Conservation (phyloP, 2,797 vertebrate genomes). For the Notoglanidium macrostoma region DNA sequence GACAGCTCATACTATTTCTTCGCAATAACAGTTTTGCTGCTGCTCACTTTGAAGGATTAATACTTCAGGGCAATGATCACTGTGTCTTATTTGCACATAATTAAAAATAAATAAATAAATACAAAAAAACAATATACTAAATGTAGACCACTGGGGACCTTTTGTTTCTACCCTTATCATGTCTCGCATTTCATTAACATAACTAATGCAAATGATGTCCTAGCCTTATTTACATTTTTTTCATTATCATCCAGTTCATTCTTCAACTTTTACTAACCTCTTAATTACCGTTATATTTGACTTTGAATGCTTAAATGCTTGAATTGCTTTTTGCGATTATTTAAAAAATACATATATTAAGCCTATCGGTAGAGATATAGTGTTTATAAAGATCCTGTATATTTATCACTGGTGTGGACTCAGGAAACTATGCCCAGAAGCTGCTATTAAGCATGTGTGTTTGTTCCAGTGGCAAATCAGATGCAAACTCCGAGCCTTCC, state of each 20-base stretch:
- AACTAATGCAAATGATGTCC: constrained; percentile 3
- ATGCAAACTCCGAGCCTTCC: constrained; percentile 73
- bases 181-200: neutral
- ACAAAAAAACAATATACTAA: neutral
- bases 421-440: neutral
- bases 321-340: neutral
- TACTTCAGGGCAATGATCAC: neutral
- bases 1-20: constrained; percentile 19
- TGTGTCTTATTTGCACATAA: neutral
- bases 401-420: neutral
- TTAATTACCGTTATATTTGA: neutral
- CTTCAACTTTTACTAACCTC: neutral
- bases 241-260: neutral
- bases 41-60: neutral
- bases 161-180: neutral
- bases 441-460: constrained; percentile 28
- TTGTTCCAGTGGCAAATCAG: constrained; percentile 59
- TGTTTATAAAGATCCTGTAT: neutral
- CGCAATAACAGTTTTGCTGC: neutral
- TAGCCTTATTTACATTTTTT: neutral
- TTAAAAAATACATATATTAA: neutral
- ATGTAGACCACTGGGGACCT: neutral
- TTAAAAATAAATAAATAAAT: neutral
- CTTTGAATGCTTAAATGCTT: neutral
- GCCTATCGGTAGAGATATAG: neutral